Base-by-base conservation (phyloP, 1,140 invertebrate genomes). In the Solenopsis invicta region DNA sequence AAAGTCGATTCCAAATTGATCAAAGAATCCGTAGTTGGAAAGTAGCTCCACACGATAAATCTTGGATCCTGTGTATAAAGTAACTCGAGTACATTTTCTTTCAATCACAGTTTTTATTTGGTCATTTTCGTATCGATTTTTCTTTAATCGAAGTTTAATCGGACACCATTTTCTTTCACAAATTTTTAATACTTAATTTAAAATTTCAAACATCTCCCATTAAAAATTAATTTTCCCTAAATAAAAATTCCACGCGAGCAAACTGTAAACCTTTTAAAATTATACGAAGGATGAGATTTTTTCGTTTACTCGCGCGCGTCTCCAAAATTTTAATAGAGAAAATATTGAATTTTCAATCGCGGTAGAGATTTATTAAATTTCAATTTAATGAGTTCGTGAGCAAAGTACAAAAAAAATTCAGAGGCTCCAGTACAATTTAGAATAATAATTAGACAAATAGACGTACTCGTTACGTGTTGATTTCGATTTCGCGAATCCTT, bases 11-110 rank as follows among this genome's bases (percentile, higher is more conserved):
- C 13, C n/a, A 18, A 62, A 54, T 75, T 84, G 29, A 61, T 84
- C 54, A 61, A 50, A 75, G 54, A 61, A 74, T 62, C 48, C 69
- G 29, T 74, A 61, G 69, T 84, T 48, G 41, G 18, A 61, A 59
- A 82, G 54, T 34, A 24, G n/a, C 34, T 4, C 21, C 9, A 45
- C 9, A 45, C 24, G 4, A 74, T 84, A 74, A 84, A 84, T 84
- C 80, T 74, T 84, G 13, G n/a, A 61, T 13, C 18, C 10, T 61
- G n/a, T 29, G 74, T 71, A 71, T 71, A 84, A 1, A 54, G 9
- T 6, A 13, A 4, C 41, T 9, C n/a, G 45, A 74, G 24, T 48
- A 74, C 12, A 74, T 18, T 74, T 71, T 45, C 37, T 56, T 71
- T 72, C 52, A 82, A 50, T 21, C 21, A 0, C 56, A 45, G 12